Conservation (phyloP, 37 sponge, comb jelly and placozoan species). For the Tethya wilhelma region DNA sequence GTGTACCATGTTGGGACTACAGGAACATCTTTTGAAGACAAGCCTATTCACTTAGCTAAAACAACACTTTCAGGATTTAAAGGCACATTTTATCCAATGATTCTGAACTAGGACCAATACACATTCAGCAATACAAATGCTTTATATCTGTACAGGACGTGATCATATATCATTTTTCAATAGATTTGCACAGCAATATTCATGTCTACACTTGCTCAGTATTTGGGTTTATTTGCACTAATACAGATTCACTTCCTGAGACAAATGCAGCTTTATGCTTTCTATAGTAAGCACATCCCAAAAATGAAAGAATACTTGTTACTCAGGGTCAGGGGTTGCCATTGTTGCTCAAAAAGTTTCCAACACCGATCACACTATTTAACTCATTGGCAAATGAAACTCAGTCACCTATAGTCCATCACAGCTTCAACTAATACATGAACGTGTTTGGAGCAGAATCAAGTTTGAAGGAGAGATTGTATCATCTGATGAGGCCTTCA, state of each 20-base stretch:
- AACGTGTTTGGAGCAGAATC: conserved; percentile 17
- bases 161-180: conserved; percentile 33
- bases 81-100: conserved; percentile 12
- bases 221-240: neutral
- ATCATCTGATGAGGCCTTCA: conserved; percentile 13
- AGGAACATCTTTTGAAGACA: neutral
- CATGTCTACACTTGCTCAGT: neutral
- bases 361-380: neutral
- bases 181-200: conserved; percentile 22
- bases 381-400: neutral
- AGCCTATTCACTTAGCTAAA: neutral
- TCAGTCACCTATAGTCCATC: neutral
- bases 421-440: conserved; percentile 18
- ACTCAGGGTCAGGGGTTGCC: too few species aligned
- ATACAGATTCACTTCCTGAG: neutral
- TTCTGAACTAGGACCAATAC: conserved; percentile 18
- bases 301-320: conserved; percentile 22
- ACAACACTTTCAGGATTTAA: neutral
- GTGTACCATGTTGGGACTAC: conserved; percentile 5
- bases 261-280: neutral
- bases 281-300: conserved; percentile 2
- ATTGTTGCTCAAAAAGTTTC: too few species aligned
- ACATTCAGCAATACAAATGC: neutral
- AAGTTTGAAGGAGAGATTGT: conserved; percentile 28
- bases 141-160: conserved; percentile 24